Evolutionary conservation across 2,113 vertebrate genomes (phyloP).

Genomic region (Pelecanus crispus): DNA sequence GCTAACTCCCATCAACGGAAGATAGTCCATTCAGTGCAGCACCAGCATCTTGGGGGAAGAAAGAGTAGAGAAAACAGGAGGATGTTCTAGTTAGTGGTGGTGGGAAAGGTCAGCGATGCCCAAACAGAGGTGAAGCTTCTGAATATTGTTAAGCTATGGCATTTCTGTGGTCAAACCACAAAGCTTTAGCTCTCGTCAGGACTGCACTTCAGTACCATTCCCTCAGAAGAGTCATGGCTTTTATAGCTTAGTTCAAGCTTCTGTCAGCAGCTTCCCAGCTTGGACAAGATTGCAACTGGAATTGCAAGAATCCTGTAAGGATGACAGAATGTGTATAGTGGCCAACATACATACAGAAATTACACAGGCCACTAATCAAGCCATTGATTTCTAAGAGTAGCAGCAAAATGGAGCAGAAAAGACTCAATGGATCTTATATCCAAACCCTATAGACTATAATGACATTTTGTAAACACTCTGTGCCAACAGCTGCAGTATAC

Average conservation of each 20-base stretch:
- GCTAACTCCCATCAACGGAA: background rate
- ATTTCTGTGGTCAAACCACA: background rate
- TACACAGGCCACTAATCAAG: background rate
- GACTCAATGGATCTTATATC: background rate
- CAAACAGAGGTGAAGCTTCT: background rate
- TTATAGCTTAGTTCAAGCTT: background rate
- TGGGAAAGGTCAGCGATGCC: background rate
- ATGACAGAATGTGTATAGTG: background rate
- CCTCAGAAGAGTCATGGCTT: background rate
- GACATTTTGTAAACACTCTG: background rate
- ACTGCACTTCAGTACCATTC: background rate
- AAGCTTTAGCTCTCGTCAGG: background rate
- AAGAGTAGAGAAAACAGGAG: background rate
- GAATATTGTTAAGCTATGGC: background rate
- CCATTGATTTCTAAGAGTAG: background rate
- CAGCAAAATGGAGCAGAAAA: background rate
- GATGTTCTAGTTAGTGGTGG: background rate
- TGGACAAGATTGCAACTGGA: background rate
- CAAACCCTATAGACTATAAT: background rate
- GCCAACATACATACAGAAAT: background rate
- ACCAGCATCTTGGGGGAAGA: background rate
- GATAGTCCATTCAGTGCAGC: background rate
- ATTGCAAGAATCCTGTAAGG: background rate
- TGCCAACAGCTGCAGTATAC: background rate
- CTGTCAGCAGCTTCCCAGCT: background rate